Evolutionary conservation across 1,140 invertebrate genomes (phyloP).

Genomic region (Drosophila pallidifrons): DNA sequence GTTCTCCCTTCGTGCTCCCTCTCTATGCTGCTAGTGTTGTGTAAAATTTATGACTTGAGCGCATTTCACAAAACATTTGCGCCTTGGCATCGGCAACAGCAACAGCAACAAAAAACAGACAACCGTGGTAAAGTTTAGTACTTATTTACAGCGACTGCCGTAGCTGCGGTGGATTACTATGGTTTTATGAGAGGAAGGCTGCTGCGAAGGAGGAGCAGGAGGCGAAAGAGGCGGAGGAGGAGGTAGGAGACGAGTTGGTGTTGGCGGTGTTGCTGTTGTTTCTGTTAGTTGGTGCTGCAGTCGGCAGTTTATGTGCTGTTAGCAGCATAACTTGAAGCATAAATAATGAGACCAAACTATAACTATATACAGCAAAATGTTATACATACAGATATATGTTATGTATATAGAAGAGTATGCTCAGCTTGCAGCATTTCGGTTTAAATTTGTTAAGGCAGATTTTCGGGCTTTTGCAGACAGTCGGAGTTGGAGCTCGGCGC

Average conservation of each 20-base stretch:
- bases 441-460: conserved; percentile 31
- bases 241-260: conserved; percentile 15
- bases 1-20: not conserved
- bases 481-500: not conserved
- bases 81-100: conserved; percentile 54
- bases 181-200: conserved; percentile 26
- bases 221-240: not conserved
- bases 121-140: conserved; percentile 73
- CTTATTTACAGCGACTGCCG: conserved; percentile 62
- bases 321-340: conserved; percentile 75
- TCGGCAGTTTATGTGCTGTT: conserved; percentile 79
- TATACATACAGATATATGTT: not conserved
- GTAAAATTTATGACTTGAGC: conserved; percentile 81
- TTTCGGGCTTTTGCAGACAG: not conserved
- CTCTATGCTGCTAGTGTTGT: conserved; percentile 52
- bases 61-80: conserved; percentile 82
- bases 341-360: conserved; percentile 72
- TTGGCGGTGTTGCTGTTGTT: conserved; percentile 33
- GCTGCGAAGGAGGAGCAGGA: conserved; percentile 31
- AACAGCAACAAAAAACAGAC: conserved; percentile 51
- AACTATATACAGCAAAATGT: conserved; percentile 40
- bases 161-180: conserved; percentile 49
- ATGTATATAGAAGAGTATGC: not conserved
- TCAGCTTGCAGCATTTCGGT: conserved; percentile 16
- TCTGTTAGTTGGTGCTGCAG: conserved; percentile 53